Conservation (phyloP, 2,113 vertebrate genomes). For the Sylvia atricapilla region DNA sequence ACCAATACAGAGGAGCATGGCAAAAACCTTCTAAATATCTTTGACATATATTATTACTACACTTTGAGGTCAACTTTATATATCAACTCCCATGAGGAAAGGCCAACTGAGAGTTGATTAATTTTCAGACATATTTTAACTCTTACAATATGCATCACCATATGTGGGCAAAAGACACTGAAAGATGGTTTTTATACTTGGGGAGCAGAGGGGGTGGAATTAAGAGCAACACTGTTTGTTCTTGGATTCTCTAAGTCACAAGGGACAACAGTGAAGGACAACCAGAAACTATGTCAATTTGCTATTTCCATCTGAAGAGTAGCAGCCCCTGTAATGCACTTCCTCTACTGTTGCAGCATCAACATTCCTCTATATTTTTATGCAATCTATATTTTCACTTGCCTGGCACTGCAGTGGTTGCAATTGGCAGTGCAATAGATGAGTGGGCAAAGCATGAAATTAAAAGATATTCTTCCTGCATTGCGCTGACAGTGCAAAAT, state of each 20-base stretch:
- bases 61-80: slow-evolving; percentile 12
- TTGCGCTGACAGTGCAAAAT: background rate
- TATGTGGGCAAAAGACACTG: background rate
- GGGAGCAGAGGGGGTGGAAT: fast-evolving
- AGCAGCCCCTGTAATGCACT: background rate
- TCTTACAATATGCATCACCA: background rate
- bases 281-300: background rate
- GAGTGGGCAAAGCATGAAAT: slow-evolving; percentile 47
- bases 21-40: slow-evolving; percentile 15
- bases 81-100: background rate
- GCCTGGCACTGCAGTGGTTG: slow-evolving; percentile 26
- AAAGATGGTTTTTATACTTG: background rate
- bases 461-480: slow-evolving; percentile 18
- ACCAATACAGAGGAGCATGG: background rate
- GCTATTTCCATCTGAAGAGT: background rate
- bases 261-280: background rate
- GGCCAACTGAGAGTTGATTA: background rate
- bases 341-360: background rate
- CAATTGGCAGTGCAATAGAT: slow-evolving; percentile 41
- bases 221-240: background rate
- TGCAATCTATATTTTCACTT: background rate
- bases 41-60: slow-evolving; percentile 24
- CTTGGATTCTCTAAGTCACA: background rate
- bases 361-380: background rate
- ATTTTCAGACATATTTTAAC: slow-evolving; percentile 8